Conservation (phyloP, 2,888 invertebrate species). For the Ectemnius cavifrons region DNA sequence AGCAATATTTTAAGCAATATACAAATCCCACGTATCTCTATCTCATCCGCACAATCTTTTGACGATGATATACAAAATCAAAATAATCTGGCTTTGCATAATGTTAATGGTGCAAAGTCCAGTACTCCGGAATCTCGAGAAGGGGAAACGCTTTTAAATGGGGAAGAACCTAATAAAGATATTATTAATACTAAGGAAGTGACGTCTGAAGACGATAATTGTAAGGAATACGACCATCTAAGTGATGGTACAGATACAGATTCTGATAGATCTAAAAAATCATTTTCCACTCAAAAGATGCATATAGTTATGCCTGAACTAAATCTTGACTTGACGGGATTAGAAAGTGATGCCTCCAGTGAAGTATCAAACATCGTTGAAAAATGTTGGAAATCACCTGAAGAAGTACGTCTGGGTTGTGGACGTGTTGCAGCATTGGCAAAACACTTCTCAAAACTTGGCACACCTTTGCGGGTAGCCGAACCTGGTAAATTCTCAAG, state of each 20-base stretch:
- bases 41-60: not conserved
- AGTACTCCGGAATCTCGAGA: not conserved
- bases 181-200: not conserved
- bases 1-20: not conserved
- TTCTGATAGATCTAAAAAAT: not conserved
- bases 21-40: not conserved
- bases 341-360: constrained; percentile 69
- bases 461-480: constrained; percentile 74
- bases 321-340: constrained; percentile 74
- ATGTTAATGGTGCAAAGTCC: not conserved
- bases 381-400: constrained; percentile 86
- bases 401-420: constrained; percentile 84
- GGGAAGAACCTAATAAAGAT: not conserved
- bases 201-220: not conserved
- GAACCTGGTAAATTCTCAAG: constrained; percentile 64
- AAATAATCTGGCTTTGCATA: not conserved
- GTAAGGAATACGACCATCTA: not conserved
- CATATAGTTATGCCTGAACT: constrained; percentile 70
- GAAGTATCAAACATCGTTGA: constrained; percentile 65
- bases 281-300: constrained; percentile 45
- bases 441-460: constrained; percentile 82
- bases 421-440: constrained; percentile 86
- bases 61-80: not conserved
- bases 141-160: not conserved
- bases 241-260: not conserved